These are phyloP conservation scores for Stenopsyche tienmushanensis DNA, from an alignment of 1,140 invertebrate genomes.

Conservation along the genomic window DNA sequence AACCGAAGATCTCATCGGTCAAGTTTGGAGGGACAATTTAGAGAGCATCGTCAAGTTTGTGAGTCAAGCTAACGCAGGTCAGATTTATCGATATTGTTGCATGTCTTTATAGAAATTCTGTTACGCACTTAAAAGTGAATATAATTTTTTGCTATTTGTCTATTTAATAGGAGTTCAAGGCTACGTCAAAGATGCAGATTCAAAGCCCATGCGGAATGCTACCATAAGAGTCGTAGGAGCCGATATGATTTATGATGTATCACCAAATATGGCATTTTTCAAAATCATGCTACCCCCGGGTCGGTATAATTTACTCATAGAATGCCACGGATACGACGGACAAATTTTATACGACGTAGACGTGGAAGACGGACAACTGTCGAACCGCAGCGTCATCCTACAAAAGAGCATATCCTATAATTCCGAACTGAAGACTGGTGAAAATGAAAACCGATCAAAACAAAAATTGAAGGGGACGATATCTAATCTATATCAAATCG, in stretches of 20 bases:
- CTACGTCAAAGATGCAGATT: conserved; percentile 64
- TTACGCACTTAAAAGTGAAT: no score
- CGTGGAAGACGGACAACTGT: conserved; percentile 48
- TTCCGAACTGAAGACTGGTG: no score
- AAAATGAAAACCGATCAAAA: no score
- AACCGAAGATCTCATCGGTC: conserved; percentile 60
- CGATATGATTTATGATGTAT: conserved; percentile 61
- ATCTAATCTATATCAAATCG: no score
- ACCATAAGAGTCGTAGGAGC: conserved; percentile 63
- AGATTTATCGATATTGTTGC: no score
- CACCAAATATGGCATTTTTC: conserved; percentile 67
- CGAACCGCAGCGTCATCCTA: conserved; percentile 45
- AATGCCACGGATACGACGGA: conserved; percentile 59
- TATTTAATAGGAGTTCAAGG: conserved; percentile 68
- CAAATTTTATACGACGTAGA: conserved; percentile 46
- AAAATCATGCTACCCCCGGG: conserved; percentile 67
- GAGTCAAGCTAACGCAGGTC: conserved; percentile 57
- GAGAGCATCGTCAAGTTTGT: conserved; percentile 67
- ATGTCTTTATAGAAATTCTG: no score
- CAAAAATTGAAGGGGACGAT: no score
- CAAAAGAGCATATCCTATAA: no score
- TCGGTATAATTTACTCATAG: conserved; percentile 60
- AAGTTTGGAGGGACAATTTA: conserved; percentile 75
- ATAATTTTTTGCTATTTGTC: not conserved
- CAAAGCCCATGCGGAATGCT: conserved; percentile 68